phyloP scores from a whole-genome alignment of 2,113 vertebrate genomes.

The Melanostigma gelatinosum region DNA sequence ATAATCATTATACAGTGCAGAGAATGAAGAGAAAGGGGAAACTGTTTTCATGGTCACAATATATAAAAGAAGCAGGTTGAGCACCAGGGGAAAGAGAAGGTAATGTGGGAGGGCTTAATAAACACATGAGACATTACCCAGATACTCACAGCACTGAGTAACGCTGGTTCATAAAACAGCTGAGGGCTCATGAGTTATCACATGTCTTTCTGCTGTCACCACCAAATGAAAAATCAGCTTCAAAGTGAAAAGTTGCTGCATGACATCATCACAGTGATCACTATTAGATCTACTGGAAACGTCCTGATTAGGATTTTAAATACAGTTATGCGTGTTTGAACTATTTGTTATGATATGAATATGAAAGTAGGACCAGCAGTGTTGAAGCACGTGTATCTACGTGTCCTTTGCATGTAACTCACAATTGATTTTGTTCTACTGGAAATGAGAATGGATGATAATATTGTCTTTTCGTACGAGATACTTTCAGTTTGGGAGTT shows the following conservation, averaged over 20 bases:
- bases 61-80: slow-evolving; percentile 72
- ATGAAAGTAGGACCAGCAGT: not conserved
- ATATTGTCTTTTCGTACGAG: not conserved
- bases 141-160: slow-evolving; percentile 41
- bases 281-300: too few relatives aligned
- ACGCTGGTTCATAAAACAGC: slow-evolving; percentile 57
- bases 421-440: not conserved
- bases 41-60: slow-evolving; percentile 74
- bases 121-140: slow-evolving; percentile 70
- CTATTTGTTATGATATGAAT: too few relatives aligned
- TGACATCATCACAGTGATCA: not conserved
- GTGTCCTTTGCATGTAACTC: not conserved
- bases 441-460: not conserved
- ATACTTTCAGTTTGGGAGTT: not conserved
- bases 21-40: slow-evolving; percentile 52
- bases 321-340: too few relatives aligned
- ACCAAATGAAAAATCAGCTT: not conserved
- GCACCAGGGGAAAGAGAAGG: slow-evolving; percentile 57
- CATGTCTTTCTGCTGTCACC: not conserved
- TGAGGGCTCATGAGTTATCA: slow-evolving; percentile 32
- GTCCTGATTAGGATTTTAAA: not conserved
- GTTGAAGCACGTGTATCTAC: not conserved
- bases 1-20: slow-evolving; percentile 73
- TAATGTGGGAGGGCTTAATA: slow-evolving; percentile 62
- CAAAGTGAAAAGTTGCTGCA: not conserved